Percentiles rank a stretch among this genome's conserved stretches.
These are phyloP conservation scores for Cosmia trapezina DNA, from an alignment of 2,888 invertebrate species.

Conservation along the genomic window DNA sequence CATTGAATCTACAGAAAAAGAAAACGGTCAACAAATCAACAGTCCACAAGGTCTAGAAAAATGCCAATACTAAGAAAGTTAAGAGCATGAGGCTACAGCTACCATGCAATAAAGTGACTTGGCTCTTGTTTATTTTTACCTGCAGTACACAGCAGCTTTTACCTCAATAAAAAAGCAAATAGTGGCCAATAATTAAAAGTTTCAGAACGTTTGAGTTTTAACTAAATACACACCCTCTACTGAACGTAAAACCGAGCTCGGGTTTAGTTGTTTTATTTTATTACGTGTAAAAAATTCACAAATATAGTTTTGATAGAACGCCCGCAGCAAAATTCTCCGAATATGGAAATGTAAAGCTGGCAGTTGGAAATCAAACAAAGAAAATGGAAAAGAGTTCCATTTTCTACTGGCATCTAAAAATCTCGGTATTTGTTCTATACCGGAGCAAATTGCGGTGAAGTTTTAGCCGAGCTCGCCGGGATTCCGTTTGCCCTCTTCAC, in stretches of 20 bases:
- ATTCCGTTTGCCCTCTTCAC: conserved; percentile 45
- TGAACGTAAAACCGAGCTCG: not conserved
- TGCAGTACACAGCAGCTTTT: not conserved
- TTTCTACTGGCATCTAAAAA: conserved; percentile 13
- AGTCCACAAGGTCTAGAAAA: not conserved
- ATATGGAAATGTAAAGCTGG: conserved; percentile 7
- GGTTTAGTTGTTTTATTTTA: conserved; percentile 1
- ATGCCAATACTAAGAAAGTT: not conserved
- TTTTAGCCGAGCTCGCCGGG: conserved; percentile 25
- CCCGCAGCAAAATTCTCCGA: not conserved
- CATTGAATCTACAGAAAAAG: too few relatives aligned
- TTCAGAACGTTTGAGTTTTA: not conserved
- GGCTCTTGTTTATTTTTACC: not conserved
- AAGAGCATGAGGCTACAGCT: not conserved
- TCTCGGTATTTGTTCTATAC: conserved; percentile 16
- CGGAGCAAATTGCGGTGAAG: conserved; percentile 28
- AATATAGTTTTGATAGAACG: not conserved
- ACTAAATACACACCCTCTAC: not conserved
- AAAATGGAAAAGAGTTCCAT: conserved; percentile 16
- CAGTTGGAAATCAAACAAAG: not conserved
- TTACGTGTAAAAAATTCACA: not conserved
- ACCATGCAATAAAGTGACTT: not conserved
- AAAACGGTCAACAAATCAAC: too few relatives aligned
- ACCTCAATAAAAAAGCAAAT: not conserved
- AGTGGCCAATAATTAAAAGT: not conserved